Evolutionary conservation across 2,888 invertebrate species (phyloP), one percentile per base, ranked within the genome.

Genomic region (Ptychoptera albimana): DNA sequence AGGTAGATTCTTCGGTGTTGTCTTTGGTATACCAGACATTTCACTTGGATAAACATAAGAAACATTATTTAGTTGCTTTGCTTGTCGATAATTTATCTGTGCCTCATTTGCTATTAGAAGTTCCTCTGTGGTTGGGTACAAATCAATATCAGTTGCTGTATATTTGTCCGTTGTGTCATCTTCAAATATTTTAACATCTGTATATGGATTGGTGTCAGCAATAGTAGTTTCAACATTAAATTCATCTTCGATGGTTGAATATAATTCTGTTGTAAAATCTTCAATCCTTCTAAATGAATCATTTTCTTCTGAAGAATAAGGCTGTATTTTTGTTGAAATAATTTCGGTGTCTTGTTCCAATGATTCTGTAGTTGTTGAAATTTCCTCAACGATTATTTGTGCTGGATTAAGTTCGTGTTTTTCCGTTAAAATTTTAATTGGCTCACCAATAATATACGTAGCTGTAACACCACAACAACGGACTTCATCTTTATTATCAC

Each of bases 11-110:
- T 9, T n/a, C n/a, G 43, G 43, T 7, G 37, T 43, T 14, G 43
- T 43, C 10, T 43, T 34, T 38, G 38, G 37, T n/a, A 43, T 37
- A 4, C 43, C 43, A 15, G 43, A 43, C 43, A 43, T 43, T 43
- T 43, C 43, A 43, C 37, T 43, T 32, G 43, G 43, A 8, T 35
- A 38, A 3, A 43, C 30, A 2, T 38, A 14, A 6, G 32, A 32
- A 15, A 43, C 11, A 43, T 43, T 38, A 38, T 32, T n/a, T 14
- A 9, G 8, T 1, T n/a, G 8, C n/a, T 38, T 43, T 8, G 39
- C 6, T 30, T 30, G 4, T n/a, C 8, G 15, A 31, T 35, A 32
- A 10, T 32, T 14, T n/a, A 16, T 10, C 2, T 34, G 16, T 23
- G 13, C 14, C 2, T 12, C 12, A 11, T 14, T 29, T 16, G 11